Evolutionary conservation across 2,113 vertebrate species (phyloP), one percentile per base, ranked within the genome.

Genomic region (Dascyllus trimaculatus): DNA sequence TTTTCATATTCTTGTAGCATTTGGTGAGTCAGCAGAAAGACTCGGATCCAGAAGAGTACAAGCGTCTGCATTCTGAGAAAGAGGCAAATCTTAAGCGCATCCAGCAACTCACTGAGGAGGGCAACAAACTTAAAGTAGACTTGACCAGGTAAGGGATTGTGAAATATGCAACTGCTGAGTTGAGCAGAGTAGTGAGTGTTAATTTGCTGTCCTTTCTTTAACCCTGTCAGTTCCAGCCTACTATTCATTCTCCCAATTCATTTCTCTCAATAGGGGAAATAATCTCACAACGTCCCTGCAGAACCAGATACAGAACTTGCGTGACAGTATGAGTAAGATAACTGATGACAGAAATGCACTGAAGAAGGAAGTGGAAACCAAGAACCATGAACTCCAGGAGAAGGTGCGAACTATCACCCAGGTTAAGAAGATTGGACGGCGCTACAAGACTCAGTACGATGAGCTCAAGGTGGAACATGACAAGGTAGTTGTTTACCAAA

Each of bases 371-470:
- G 9, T 97, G 17, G 96, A 97, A 22, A 82, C 86, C 38, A 99
- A 96, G 92, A 93, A 91, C 58, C 85, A 94, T 45, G 97, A 99
- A 40, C 94, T 98, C 68, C 96, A 95, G 85, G 97, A 98, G 65
- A 99, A 98, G 89, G 49, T 91, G 6, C 96, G 95, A 94, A 99
- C 96, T 11, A 98, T 99, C 89, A 97, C 94, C 14, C 98, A 99
- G 87, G 98, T 99, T 71, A 99, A 98, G 94, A 99, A 98, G 93
- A 97, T 99, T 2, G 98, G 97, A 4, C 96, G 98, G 1, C 94
- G 97, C 35, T 99, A 99, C 83, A 99, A 99, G 89, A 97, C 95
- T 35, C 98, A 99, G 0, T 99, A 97, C 69, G 98, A 99, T 85
- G 98, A 99, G 75, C 96, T 99, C 22, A 99, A 98, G 87, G 93